These are phyloP conservation scores for Oostethus manadensis DNA, from an alignment of 2,113 vertebrate genomes.

Conservation along the genomic window DNA sequence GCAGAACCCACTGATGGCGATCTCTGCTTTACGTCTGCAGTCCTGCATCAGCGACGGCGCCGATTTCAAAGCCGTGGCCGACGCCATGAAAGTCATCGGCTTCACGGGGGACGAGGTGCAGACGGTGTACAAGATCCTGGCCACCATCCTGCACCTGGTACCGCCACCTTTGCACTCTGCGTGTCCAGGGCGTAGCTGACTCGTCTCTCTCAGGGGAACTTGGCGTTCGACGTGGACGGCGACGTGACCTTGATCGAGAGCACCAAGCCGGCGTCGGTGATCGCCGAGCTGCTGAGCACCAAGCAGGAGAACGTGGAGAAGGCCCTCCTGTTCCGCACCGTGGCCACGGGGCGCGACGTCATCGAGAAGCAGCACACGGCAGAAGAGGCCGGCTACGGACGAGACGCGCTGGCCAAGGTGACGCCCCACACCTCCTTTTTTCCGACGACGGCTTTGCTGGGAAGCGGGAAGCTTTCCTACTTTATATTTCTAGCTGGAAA, in stretches of 20 bases:
- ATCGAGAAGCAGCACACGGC: conserved; percentile 95
- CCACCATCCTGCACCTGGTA: conserved; percentile 93
- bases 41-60: conserved; percentile 84
- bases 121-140: conserved; percentile 92
- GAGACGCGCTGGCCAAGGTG: conserved; percentile 94
- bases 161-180: neutral
- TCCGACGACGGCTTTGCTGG: too few species aligned
- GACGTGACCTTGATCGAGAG: conserved; percentile 88
- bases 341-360: conserved; percentile 89
- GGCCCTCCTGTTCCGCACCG: conserved; percentile 88
- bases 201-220: conserved; percentile 78
- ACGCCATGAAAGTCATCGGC: conserved; percentile 97
- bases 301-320: conserved; percentile 88
- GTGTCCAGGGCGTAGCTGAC: neutral
- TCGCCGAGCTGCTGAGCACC: conserved; percentile 82
- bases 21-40: conserved; percentile 54
- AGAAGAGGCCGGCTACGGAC: conserved; percentile 89
- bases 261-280: conserved; percentile 75
- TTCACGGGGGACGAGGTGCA: conserved; percentile 93
- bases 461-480: too few species aligned
- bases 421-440: too few species aligned
- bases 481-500: too few species aligned
- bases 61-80: conserved; percentile 89
- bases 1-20: neutral
- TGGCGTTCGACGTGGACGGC: conserved; percentile 85